phyloP scores from a whole-genome alignment of 2,113 vertebrate genomes.

The Manacus vitellinus region DNA sequence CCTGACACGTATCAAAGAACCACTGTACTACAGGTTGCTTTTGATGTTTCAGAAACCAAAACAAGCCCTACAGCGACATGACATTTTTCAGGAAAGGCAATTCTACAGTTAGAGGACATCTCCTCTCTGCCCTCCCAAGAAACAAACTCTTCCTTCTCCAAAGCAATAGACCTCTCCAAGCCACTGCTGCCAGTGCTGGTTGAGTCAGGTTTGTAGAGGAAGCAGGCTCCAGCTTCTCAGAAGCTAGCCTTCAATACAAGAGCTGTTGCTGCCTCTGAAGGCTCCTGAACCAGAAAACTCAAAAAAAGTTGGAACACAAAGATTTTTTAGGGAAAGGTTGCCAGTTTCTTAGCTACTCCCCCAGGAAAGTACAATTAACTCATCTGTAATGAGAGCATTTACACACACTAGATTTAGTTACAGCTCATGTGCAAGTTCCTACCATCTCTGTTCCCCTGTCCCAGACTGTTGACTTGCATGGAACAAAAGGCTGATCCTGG shows the following conservation, averaged over 20 bases:
- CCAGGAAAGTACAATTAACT: slow-evolving; percentile 18
- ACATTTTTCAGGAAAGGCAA: not conserved
- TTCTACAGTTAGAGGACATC: not conserved
- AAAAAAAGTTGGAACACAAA: not conserved
- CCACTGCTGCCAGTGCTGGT: not conserved
- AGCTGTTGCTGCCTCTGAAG: not conserved
- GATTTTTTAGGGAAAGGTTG: not conserved
- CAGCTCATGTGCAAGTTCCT: not conserved
- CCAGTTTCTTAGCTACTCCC: slow-evolving; percentile 10
- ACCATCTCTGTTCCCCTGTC: not conserved
- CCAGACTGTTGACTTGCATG: slow-evolving; percentile 24
- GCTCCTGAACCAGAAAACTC: not conserved
- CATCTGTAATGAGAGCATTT: not conserved
- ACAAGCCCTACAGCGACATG: accelerated
- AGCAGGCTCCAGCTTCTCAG: not conserved
- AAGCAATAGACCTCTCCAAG: not conserved
- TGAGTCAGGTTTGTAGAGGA: not conserved
- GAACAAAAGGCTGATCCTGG: slow-evolving; percentile 11
- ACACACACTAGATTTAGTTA: not conserved
- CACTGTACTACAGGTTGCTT: not conserved
- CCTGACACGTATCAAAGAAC: not conserved
- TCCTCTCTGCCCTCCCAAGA: not conserved
- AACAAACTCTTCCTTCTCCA: not conserved
- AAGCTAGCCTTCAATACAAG: not conserved
- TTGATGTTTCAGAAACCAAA: not conserved